Percentiles rank a stretch among this genome's conserved stretches.
Evolutionary conservation across 2,797 vertebrate species (phyloP).

Genomic region (Chromis chromis): DNA sequence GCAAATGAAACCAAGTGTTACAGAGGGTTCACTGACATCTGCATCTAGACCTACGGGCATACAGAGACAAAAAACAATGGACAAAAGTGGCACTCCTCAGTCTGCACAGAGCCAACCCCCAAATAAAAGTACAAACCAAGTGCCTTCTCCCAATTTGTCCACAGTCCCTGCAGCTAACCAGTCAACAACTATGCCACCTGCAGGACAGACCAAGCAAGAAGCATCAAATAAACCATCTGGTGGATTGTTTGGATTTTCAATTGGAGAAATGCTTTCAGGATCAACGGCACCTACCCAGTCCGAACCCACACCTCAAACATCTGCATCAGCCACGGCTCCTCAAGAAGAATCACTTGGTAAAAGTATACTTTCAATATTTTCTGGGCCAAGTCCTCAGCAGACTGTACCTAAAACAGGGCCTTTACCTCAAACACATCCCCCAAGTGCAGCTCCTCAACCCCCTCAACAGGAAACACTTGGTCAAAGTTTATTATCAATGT

Average conservation of each 20-base stretch:
- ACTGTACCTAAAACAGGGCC: constrained; percentile 57
- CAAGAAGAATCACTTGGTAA: constrained; percentile 75
- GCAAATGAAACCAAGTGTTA: constrained; percentile 67
- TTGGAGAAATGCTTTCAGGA: constrained; percentile 84
- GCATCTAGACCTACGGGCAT: constrained; percentile 68
- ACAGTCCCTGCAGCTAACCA: constrained; percentile 39
- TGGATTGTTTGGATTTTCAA: constrained; percentile 86
- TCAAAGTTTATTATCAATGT: constrained; percentile 88
- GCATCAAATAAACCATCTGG: constrained; percentile 74
- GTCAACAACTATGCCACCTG: constrained; percentile 63
- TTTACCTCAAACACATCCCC: constrained; percentile 39
- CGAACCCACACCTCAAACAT: constrained; percentile 39
- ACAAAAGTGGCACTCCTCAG: constrained; percentile 52
- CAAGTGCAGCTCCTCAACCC: constrained; percentile 57
- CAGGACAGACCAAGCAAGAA: constrained; percentile 76
- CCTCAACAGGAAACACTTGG: constrained; percentile 75
- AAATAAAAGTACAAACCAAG: constrained; percentile 72
- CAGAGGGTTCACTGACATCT: constrained; percentile 60
- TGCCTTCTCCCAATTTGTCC: constrained; percentile 56
- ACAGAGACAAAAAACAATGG: constrained; percentile 78
- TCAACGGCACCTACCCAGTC: constrained; percentile 69
- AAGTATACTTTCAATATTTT: constrained; percentile 77
- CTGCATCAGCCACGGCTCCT: constrained; percentile 47
- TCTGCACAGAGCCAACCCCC: constrained; percentile 50
- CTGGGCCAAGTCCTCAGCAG: constrained; percentile 65